Evolutionary conservation across 2,888 invertebrate species (phyloP).

Genomic region (Drosophila leonis): DNA sequence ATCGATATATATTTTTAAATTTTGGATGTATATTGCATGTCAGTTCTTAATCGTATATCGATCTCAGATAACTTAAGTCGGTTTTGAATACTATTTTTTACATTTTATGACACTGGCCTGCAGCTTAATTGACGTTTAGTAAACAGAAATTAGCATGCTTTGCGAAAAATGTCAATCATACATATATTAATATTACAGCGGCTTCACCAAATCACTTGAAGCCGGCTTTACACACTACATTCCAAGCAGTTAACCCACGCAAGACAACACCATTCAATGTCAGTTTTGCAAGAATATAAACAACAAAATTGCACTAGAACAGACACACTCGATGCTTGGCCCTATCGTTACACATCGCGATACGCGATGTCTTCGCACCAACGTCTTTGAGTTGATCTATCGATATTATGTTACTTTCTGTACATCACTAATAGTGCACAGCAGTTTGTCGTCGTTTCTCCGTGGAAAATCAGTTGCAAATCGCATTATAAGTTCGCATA

Average conservation of each 20-base stretch:
- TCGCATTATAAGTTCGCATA: constrained; percentile 18
- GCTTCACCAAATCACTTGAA: neutral
- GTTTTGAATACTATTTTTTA: neutral
- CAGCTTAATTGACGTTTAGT: neutral
- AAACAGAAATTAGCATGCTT: neutral
- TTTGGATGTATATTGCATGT: neutral
- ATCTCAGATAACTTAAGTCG: neutral
- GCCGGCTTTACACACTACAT: neutral
- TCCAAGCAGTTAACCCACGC: neutral
- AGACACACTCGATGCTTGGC: neutral
- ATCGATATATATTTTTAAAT: neutral
- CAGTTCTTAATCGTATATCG: neutral
- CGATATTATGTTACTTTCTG: constrained; percentile 17
- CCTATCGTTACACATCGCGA: neutral
- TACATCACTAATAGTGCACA: constrained; percentile 46
- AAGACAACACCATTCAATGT: neutral
- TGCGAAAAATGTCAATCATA: neutral
- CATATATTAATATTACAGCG: neutral
- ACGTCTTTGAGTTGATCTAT: constrained; percentile 3
- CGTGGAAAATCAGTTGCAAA: constrained; percentile 32
- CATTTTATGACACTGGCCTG: neutral
- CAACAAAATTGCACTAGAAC: neutral
- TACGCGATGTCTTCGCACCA: constrained; percentile 8
- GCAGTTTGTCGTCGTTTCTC: constrained; percentile 55
- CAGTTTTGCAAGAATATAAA: neutral